These are phyloP conservation scores for Panulirus ornatus DNA, from an alignment of 1,140 invertebrate genomes.

Conservation along the genomic window DNA sequence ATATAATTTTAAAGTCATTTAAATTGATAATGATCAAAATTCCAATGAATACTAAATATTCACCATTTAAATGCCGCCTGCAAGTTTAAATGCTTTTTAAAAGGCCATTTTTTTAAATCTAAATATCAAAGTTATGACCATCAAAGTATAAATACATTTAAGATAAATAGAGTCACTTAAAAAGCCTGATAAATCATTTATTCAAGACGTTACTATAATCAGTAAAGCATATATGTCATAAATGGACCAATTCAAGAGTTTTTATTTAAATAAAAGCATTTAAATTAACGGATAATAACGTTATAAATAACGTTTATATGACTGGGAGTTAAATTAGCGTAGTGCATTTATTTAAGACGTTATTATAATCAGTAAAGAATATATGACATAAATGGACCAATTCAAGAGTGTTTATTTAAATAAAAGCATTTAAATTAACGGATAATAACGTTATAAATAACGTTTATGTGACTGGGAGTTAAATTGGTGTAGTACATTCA, in stretches of 20 bases:
- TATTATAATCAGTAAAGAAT: background rate
- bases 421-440: background rate
- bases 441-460: too few species aligned
- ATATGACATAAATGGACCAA: background rate
- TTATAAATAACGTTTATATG: background rate
- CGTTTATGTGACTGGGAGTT: too few species aligned
- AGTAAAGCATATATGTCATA: background rate
- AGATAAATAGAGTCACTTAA: background rate
- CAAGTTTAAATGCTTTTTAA: too few species aligned
- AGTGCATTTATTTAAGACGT: background rate
- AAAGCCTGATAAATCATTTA: background rate
- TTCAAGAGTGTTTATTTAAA: background rate
- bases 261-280: background rate
- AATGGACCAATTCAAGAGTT: background rate
- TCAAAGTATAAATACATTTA: background rate
- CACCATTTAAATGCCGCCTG: too few species aligned
- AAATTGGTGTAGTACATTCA: too few species aligned
- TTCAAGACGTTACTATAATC: background rate
- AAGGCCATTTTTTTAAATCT: too few species aligned
- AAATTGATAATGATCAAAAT: too few species aligned
- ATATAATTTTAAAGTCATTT: too few species aligned
- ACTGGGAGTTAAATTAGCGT: background rate
- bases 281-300: background rate
- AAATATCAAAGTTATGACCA: background rate
- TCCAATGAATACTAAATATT: too few species aligned